Evolutionary conservation across 2,113 vertebrate species (phyloP).

Genomic region (Heliornis fulica): DNA sequence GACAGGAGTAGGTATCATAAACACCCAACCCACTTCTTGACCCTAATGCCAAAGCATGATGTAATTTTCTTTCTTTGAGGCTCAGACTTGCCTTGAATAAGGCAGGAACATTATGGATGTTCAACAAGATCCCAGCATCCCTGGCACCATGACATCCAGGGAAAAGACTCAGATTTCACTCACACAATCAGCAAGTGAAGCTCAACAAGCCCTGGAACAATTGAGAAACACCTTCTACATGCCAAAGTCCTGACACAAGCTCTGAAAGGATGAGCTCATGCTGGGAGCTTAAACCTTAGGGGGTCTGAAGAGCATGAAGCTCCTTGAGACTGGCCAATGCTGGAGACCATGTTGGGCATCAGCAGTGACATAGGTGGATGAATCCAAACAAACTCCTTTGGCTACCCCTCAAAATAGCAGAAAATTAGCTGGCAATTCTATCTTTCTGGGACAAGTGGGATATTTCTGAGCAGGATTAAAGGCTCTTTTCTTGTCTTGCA

Average conservation of each 20-base stretch:
- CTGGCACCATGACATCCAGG: not conserved
- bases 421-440: not conserved
- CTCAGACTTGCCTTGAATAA: not conserved
- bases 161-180: not conserved
- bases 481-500: not conserved
- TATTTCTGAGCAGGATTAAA: not conserved
- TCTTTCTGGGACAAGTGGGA: not conserved
- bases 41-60: not conserved
- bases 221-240: not conserved
- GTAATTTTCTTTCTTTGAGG: not conserved
- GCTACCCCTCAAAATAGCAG: not conserved
- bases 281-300: not conserved
- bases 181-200: rapidly evolving
- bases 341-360: not conserved
- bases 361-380: not conserved
- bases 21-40: not conserved
- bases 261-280: not conserved
- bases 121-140: not conserved
- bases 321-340: rapidly evolving
- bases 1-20: not conserved
- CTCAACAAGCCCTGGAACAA: not conserved
- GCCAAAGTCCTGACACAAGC: not conserved
- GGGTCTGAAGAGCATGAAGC: not conserved
- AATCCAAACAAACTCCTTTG: not conserved
- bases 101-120: not conserved